Percentiles rank a stretch among this genome's conserved stretches.
Evolutionary conservation across 2,888 invertebrate species (phyloP).

Genomic region (Tridacna gigas): DNA sequence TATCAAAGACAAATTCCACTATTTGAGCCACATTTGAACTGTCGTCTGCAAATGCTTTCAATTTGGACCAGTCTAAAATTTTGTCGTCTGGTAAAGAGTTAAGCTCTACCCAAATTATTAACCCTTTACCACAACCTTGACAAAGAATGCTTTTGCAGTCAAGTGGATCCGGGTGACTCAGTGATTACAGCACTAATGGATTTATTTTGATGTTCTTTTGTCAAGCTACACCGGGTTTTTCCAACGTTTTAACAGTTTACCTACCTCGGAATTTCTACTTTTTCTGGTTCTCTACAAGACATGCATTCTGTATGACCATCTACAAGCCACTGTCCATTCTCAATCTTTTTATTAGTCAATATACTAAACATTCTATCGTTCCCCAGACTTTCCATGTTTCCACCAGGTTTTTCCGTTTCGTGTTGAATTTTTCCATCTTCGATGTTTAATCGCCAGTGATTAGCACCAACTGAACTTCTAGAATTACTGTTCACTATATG

Average conservation of each 20-base stretch:
- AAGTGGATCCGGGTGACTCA: too few species aligned
- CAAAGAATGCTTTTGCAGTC: too few species aligned
- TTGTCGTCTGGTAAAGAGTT: too few species aligned
- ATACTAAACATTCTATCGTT: slow-evolving; percentile 77
- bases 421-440: slow-evolving; percentile 89
- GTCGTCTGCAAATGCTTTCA: too few species aligned
- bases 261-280: slow-evolving; percentile 11
- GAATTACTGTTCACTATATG: slow-evolving; percentile 92
- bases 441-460: slow-evolving; percentile 92
- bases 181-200: too few species aligned
- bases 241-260: neutral
- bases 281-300: slow-evolving; percentile 39
- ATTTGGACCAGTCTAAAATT: too few species aligned
- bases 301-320: slow-evolving; percentile 51
- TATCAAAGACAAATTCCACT: too few species aligned
- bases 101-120: too few species aligned
- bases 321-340: slow-evolving; percentile 72
- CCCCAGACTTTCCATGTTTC: slow-evolving; percentile 44
- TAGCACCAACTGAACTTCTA: slow-evolving; percentile 92
- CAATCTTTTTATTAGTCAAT: slow-evolving; percentile 77
- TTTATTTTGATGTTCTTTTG: too few species aligned
- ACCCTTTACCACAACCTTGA: too few species aligned
- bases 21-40: too few species aligned
- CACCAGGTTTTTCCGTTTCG: slow-evolving; percentile 64
- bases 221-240: neutral